These are phyloP conservation scores for Scaeva pyrastri DNA, from an alignment of 2,888 invertebrate genomes.

Conservation along the genomic window DNA sequence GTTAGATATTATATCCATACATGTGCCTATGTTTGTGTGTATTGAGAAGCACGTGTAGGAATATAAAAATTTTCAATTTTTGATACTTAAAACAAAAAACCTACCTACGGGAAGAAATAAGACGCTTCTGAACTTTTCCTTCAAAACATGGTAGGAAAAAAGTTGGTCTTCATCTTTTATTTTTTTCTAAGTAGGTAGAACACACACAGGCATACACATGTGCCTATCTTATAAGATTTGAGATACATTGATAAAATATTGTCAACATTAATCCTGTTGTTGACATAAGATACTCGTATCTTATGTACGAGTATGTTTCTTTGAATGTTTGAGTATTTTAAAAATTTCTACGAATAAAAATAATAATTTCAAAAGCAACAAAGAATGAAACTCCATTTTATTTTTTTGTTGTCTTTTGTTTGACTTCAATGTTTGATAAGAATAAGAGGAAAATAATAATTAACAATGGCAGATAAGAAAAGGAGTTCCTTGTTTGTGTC, in stretches of 20 bases:
- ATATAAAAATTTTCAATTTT: slow-evolving; percentile 10
- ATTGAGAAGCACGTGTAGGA: slow-evolving; percentile 11
- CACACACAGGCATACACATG: too few species aligned
- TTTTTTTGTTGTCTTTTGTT: not conserved
- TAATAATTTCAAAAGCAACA: slow-evolving; percentile 3
- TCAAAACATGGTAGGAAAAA: not conserved
- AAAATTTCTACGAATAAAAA: slow-evolving; percentile 5
- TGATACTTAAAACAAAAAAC: not conserved
- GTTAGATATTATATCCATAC: not conserved
- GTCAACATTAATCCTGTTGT: slow-evolving; percentile 24
- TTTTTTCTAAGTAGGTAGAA: slow-evolving; percentile 1
- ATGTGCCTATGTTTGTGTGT: not conserved
- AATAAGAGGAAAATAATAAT: not conserved
- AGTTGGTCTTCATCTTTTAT: not conserved
- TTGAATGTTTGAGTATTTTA: not conserved
- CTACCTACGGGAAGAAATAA: not conserved
- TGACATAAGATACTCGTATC: slow-evolving; percentile 18
- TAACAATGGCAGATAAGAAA: not conserved
- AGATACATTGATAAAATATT: not conserved
- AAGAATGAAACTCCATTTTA: not conserved
- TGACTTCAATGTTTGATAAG: not conserved
- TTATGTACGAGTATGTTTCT: not conserved
- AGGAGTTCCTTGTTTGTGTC: slow-evolving; percentile 10
- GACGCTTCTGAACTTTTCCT: not conserved
- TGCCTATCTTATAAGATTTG: not conserved